phyloP scores from a whole-genome alignment of 2,888 invertebrate species.

The Synanthedon formicaeformis region DNA sequence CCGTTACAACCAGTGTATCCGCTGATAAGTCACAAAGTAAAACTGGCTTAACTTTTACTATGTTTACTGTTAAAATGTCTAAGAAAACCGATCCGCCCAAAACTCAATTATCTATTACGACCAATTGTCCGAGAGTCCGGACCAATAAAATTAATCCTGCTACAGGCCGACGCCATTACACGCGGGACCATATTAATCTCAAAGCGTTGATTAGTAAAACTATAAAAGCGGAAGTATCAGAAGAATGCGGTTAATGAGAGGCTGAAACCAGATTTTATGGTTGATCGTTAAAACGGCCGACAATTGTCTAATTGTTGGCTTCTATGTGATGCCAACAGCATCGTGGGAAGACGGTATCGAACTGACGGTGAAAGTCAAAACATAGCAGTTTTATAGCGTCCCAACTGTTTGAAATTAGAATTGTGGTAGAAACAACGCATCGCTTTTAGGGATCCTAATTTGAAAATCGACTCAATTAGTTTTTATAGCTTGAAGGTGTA shows the following conservation, averaged over 20 bases:
- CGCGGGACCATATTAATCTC: conserved; percentile 62
- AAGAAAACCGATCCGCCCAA: conserved; percentile 40
- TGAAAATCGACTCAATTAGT: conserved; percentile 37
- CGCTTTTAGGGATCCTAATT: conserved; percentile 49
- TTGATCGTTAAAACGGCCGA: conserved; percentile 64
- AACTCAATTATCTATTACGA: conserved; percentile 66
- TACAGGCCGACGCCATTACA: conserved; percentile 58
- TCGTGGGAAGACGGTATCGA: conserved; percentile 57
- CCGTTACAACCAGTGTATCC: conserved; percentile 20
- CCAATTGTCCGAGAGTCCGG: conserved; percentile 55
- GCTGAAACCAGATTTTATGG: conserved; percentile 64
- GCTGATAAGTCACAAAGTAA: conserved; percentile 28
- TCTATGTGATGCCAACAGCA: conserved; percentile 41
- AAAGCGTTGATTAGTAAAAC: conserved; percentile 68
- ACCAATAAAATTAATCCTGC: conserved; percentile 64
- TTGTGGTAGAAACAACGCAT: conserved; percentile 52
- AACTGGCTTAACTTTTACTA: conserved; percentile 50
- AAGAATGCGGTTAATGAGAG: conserved; percentile 69
- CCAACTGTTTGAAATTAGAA: conserved; percentile 49
- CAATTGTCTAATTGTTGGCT: conserved; percentile 69
- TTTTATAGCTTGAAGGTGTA: conserved; percentile 15
- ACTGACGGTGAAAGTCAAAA: conserved; percentile 61
- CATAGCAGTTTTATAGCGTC: conserved; percentile 50
- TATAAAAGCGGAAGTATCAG: conserved; percentile 70
- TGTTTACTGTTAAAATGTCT: conserved; percentile 17